Evolutionary conservation across 1,140 invertebrate genomes (phyloP), one percentile per base, ranked within the genome.

Genomic region (Mactra quadrangularis): DNA sequence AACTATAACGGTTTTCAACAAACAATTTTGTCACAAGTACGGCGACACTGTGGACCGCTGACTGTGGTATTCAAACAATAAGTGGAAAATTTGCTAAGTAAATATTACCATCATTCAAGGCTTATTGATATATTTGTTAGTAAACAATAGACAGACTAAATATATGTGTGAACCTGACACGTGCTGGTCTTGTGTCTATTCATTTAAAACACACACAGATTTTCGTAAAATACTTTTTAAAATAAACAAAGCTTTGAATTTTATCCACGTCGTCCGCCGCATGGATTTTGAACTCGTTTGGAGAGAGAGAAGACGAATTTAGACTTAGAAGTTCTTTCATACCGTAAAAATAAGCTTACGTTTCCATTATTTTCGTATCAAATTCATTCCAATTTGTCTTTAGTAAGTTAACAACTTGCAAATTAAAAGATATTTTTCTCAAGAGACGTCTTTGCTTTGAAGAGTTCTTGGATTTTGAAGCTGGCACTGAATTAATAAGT

Each of bases 61-160:
- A 45, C 70, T 72, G 70, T 6, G 31, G 22, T 31, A 31, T 45
- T 29, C 35, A 27, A n/a, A 31, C 15, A 22, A 17, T 38, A 25
- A 33, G 38, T 1, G 27, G 50, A 64, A 35, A 55, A 9, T 64
- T 77, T 64, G 57, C 9, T 47, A 45, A 33, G 59, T 25, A 78
- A 78, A 78, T 31, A 55, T 60, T 55, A 33, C 35, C 15, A n/a
- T 22, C 47, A 64, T 66, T 78, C 27, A 29, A 22, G 27, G 50
- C 25, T 4, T 78, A 78, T 78, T 78, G 75, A 78, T 78, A 78
- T 78, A 78, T 78, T 78, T 78, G 60, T 66, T 52, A 38, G 50
- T 38, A 78, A 64, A 78, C 41, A 78, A 53, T 66, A 29, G 25
- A 17, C n/a, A 1, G 41, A 45, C 66, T 78, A 78, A 78, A 78